Percentiles rank a stretch among this genome's conserved stretches.
These are phyloP conservation scores for Centroberyx gerrardi DNA, from an alignment of 2,797 vertebrate genomes.

Conservation along the genomic window DNA sequence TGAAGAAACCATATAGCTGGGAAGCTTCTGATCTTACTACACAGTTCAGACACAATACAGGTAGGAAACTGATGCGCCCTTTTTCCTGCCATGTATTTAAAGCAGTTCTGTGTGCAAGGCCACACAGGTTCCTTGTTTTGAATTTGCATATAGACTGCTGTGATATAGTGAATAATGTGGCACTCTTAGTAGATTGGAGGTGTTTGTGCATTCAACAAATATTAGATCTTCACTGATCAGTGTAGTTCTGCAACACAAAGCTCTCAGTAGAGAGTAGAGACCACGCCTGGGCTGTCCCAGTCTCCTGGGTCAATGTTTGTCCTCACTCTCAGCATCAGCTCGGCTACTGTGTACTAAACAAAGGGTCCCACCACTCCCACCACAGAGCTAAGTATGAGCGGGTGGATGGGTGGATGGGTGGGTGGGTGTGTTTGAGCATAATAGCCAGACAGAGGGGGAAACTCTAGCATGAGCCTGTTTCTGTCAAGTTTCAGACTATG, in stretches of 20 bases:
- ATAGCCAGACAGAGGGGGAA: slow-evolving; percentile 16
- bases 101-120: neutral
- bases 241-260: slow-evolving; percentile 4
- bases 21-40: neutral
- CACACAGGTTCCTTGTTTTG: neutral
- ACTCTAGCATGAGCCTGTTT: slow-evolving; percentile 31
- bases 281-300: slow-evolving; percentile 37
- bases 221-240: neutral
- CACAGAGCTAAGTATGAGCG: slow-evolving; percentile 9
- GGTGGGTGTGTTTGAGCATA: slow-evolving; percentile 31
- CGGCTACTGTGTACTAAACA: slow-evolving; percentile 63
- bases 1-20: neutral
- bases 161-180: neutral
- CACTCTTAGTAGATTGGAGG: neutral
- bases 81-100: neutral
- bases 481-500: slow-evolving; percentile 25
- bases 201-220: neutral
- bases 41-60: neutral
- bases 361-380: slow-evolving; percentile 40
- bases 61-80: neutral
- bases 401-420: slow-evolving; percentile 17
- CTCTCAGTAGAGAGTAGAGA: neutral
- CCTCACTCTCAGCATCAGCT: slow-evolving; percentile 41
- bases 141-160: neutral
- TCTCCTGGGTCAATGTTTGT: slow-evolving; percentile 64